Conservation (phyloP, 2,797 vertebrate species). For the Typhlichthys subterraneus region DNA sequence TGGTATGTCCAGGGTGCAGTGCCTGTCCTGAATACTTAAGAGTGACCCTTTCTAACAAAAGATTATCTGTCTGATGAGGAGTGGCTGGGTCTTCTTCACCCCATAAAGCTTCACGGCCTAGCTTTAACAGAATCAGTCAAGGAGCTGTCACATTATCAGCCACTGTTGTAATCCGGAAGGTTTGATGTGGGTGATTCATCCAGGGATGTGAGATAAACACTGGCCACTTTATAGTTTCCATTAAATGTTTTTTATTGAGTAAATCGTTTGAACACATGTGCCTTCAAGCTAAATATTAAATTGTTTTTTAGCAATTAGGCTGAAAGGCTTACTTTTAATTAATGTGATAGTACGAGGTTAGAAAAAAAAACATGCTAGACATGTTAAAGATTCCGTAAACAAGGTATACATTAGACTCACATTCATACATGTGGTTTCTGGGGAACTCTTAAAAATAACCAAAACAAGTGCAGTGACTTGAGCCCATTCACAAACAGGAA, state of each 20-base stretch:
- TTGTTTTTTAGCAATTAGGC: slow-evolving; percentile 22
- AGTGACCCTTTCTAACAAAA: slow-evolving; percentile 47
- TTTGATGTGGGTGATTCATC: slow-evolving; percentile 51
- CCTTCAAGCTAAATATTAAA: too few relatives aligned
- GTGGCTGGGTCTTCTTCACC: slow-evolving; percentile 64
- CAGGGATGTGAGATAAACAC: slow-evolving; percentile 50
- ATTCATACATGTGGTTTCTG: slow-evolving; percentile 67
- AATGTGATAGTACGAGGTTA: slow-evolving; percentile 45
- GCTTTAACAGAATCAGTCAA: slow-evolving; percentile 72
- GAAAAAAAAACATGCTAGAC: slow-evolving; percentile 28
- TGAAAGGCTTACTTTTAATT: slow-evolving; percentile 12
- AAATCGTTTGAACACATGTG: too few relatives aligned
- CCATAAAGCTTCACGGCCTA: slow-evolving; percentile 53
- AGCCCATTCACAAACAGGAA: slow-evolving; percentile 73
- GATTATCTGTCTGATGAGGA: slow-evolving; percentile 60
- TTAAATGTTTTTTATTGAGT: slow-evolving; percentile 41
- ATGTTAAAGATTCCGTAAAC: slow-evolving; percentile 39
- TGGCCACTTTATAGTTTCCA: slow-evolving; percentile 32
- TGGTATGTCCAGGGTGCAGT: slow-evolving; percentile 31
- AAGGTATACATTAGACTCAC: slow-evolving; percentile 50
- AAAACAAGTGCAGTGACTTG: slow-evolving; percentile 66
- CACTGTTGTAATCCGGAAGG: slow-evolving; percentile 38
- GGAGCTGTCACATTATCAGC: slow-evolving; percentile 73
- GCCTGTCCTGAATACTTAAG: slow-evolving; percentile 46
- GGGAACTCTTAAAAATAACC: slow-evolving; percentile 53